Percentiles rank a stretch among this genome's conserved stretches.
Evolutionary conservation across 2,888 invertebrate species (phyloP).

Genomic region (Ormyrus pomaceus): DNA sequence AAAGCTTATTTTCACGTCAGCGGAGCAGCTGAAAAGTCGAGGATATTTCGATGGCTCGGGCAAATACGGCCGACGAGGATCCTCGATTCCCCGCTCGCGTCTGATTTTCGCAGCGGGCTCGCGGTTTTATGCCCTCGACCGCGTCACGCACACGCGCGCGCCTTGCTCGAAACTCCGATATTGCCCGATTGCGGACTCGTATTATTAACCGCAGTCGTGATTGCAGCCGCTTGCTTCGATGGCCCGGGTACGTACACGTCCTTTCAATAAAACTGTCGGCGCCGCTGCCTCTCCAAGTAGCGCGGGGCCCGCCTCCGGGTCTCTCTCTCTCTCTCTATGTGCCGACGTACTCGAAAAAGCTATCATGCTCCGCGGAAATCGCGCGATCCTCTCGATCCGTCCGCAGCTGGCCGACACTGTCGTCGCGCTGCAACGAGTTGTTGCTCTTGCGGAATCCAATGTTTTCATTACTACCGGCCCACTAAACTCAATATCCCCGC

Average conservation of each 20-base stretch:
- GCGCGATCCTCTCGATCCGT: too few relatives aligned
- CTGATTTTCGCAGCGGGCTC: neutral
- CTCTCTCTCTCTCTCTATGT: too few relatives aligned
- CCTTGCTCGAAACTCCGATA: neutral
- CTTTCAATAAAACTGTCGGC: slow-evolving; percentile 21
- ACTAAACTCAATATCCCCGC: too few relatives aligned
- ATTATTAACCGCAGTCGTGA: slow-evolving; percentile 23
- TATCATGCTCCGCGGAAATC: too few relatives aligned
- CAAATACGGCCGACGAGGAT: neutral
- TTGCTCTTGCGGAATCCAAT: neutral
- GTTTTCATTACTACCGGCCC: too few relatives aligned
- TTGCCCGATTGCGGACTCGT: slow-evolving; percentile 15
- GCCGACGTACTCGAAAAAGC: too few relatives aligned
- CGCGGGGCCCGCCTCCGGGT: neutral
- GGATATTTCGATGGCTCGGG: slow-evolving; percentile 65
- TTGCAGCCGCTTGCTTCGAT: slow-evolving; percentile 19
- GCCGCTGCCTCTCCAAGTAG: slow-evolving; percentile 45
- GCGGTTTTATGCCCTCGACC: neutral
- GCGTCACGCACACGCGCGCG: too few relatives aligned
- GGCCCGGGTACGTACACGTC: neutral
- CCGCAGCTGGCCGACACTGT: too few relatives aligned
- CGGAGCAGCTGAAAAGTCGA: slow-evolving; percentile 62
- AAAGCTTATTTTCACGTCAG: slow-evolving; percentile 70
- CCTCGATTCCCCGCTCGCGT: neutral
- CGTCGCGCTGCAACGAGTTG: neutral